Base-by-base conservation (phyloP, 2,797 vertebrate genomes). In the Cetoscarus ocellatus region DNA sequence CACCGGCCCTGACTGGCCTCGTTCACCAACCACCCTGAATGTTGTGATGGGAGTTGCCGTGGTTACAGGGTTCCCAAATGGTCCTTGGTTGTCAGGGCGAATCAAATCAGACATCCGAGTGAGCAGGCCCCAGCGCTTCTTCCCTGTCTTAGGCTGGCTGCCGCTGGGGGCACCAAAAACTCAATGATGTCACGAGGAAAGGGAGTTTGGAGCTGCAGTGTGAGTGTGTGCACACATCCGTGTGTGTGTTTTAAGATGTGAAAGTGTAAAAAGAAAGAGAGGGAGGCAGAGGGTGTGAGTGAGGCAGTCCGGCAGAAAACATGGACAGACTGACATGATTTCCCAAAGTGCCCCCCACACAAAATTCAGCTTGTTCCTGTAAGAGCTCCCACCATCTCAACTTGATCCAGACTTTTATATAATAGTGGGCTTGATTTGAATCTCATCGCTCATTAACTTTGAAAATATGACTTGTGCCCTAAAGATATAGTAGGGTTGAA, bases 1-100 rank as follows among this genome's bases (percentile, higher is more conserved):
- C 86, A 74, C 63, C 42, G 49, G 83, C 73, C 78, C 74, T 75
- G 82, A 70, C 83, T 73, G 79, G 81, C 81, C 86, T 82, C 14
- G 71, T 76, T 73, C 18, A 89, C 88, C 84, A 86, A 85, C 90
- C 79, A 74, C 78, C 83, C 82, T 66, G 70, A 85, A 86, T 90
- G 89, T 92, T 93, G 84, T 91, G 88, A 91, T 88, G 88, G 84
- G 57, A 89, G 92, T 93, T 90, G 86, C 91, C 88, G 63, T 92
- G 86, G 92, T 87, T 90, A 93, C 90, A 67, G 63, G 76, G 71
- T 70, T 91, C 89, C 88, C 87, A 91, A 93, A 91, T 87, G 92
- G 83, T 84, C 86, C 80, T 84, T 42, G 84, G 86, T 89, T 93
- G 92, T 93, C 91, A 89, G 79, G 83, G 78, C 76, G 87, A 87